Evolutionary conservation across 2,797 vertebrate species (phyloP).

Genomic region (Darevskia nairensis): DNA sequence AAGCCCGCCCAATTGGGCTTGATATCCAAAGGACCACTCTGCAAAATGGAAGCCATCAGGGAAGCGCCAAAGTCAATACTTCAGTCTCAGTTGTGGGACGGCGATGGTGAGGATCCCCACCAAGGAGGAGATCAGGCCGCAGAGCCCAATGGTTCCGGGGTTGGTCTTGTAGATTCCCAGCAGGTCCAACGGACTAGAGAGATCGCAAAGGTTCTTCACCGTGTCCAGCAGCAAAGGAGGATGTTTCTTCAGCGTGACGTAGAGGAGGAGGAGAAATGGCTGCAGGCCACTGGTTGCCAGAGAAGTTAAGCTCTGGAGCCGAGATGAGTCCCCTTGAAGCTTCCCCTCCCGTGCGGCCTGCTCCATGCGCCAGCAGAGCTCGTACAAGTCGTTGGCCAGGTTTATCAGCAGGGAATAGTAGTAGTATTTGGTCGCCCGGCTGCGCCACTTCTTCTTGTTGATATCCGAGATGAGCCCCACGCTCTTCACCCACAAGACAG

Average conservation of each 20-base stretch:
- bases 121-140: slow-evolving; percentile 91
- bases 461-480: slow-evolving; percentile 80
- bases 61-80: slow-evolving; percentile 56
- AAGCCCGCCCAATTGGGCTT: not conserved
- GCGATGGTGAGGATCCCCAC: slow-evolving; percentile 87
- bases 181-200: slow-evolving; percentile 89
- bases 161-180: slow-evolving; percentile 87
- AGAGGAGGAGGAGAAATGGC: slow-evolving; percentile 80
- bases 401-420: slow-evolving; percentile 85
- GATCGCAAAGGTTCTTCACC: slow-evolving; percentile 91
- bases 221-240: slow-evolving; percentile 88
- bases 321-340: slow-evolving; percentile 60
- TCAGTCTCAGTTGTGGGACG: slow-evolving; percentile 86
- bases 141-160: slow-evolving; percentile 87
- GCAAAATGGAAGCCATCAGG: slow-evolving; percentile 5
- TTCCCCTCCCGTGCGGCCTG: slow-evolving; percentile 69
- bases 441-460: slow-evolving; percentile 85
- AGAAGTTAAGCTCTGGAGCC: slow-evolving; percentile 54
- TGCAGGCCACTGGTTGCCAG: slow-evolving; percentile 78
- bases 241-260: slow-evolving; percentile 81
- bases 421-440: slow-evolving; percentile 85
- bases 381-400: slow-evolving; percentile 86
- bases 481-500: slow-evolving; percentile 85
- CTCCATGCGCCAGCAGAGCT: slow-evolving; percentile 81
- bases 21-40: slow-evolving; percentile 24